These are phyloP conservation scores for Lycophotia porphyrea DNA, from an alignment of 2,888 invertebrate genomes.

Conservation along the genomic window DNA sequence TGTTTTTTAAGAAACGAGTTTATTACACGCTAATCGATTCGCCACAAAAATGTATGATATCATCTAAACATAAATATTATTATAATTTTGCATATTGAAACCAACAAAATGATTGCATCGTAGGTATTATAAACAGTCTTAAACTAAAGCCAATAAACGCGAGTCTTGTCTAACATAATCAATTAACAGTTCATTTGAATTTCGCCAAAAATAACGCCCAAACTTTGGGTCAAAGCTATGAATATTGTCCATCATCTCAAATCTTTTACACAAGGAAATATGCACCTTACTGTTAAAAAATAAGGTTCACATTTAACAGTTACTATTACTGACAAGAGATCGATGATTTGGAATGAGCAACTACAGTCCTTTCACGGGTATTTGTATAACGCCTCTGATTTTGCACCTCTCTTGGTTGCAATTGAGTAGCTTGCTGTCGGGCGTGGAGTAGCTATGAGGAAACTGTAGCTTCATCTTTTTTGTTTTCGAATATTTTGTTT, in stretches of 20 bases:
- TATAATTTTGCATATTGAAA: background rate
- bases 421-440: background rate
- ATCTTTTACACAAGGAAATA: background rate
- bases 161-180: constrained; percentile 9
- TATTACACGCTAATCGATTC: background rate
- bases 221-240: background rate
- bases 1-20: background rate
- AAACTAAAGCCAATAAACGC: background rate
- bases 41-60: background rate
- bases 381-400: background rate
- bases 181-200: background rate
- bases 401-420: background rate
- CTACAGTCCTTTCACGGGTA: background rate
- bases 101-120: background rate
- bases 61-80: background rate
- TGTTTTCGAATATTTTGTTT: background rate
- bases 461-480: background rate
- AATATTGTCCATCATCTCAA: background rate
- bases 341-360: background rate
- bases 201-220: background rate
- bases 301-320: background rate
- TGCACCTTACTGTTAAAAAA: background rate
- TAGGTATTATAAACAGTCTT: background rate
- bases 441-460: background rate
- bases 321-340: background rate